Percentiles rank a stretch among this genome's conserved stretches.
These are phyloP conservation scores for Aptenodytes patagonicus DNA, from an alignment of 2,113 vertebrate genomes.

Conservation along the genomic window DNA sequence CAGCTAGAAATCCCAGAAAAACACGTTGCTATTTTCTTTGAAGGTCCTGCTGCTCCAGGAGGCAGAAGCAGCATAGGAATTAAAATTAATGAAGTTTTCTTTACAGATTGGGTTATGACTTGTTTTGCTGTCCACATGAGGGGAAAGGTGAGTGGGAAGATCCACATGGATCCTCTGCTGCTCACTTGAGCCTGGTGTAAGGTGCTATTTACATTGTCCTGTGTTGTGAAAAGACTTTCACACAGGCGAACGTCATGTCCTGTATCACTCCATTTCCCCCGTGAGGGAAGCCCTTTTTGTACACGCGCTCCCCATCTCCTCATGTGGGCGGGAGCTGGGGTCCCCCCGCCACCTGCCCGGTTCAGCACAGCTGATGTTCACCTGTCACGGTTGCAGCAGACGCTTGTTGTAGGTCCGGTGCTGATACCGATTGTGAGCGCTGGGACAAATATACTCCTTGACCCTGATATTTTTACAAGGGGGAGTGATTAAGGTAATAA, in stretches of 20 bases:
- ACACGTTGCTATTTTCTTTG: neutral
- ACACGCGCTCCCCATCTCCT: neutral
- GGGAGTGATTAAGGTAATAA: neutral
- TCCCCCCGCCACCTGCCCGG: no score
- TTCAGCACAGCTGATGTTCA: neutral
- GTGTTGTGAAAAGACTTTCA: neutral
- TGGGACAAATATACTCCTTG: neutral
- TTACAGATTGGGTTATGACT: neutral
- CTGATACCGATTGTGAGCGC: neutral
- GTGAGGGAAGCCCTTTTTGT: neutral
- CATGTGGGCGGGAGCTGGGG: accelerated
- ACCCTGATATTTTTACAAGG: neutral
- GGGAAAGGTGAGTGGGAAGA: neutral
- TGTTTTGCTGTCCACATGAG: neutral
- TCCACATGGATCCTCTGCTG: neutral
- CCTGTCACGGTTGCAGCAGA: accelerated
- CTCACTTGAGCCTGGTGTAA: neutral
- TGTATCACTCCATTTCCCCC: neutral
- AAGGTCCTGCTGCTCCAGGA: neutral
- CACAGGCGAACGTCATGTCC: accelerated
- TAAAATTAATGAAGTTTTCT: neutral
- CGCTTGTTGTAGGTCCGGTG: accelerated
- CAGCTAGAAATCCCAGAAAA: neutral
- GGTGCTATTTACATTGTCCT: neutral
- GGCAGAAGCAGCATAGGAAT: neutral